phyloP scores from a whole-genome alignment of 2,888 invertebrate species.

The Blera fallax region DNA sequence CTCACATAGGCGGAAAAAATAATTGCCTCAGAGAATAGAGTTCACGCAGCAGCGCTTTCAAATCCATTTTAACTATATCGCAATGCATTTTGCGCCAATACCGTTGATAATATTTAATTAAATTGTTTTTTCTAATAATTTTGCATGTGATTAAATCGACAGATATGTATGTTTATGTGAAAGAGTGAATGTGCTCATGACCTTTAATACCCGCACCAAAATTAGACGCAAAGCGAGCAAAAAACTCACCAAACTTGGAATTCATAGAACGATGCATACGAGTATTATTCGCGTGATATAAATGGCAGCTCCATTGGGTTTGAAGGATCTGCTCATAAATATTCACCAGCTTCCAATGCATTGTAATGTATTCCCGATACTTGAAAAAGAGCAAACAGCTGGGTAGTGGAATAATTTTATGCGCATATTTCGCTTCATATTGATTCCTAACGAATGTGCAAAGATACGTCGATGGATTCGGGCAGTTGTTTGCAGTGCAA shows the following conservation, averaged over 20 bases:
- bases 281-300: not conserved
- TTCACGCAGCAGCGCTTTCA: not conserved
- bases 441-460: constrained; percentile 4
- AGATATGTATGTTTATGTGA: too few species aligned
- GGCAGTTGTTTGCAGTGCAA: not conserved
- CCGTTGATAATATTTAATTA: not conserved
- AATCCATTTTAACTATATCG: not conserved
- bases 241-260: too few species aligned
- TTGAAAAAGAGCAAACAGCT: constrained; percentile 20
- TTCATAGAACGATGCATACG: not conserved
- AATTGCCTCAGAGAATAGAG: not conserved
- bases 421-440: constrained; percentile 30
- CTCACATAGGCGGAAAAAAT: not conserved
- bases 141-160: not conserved
- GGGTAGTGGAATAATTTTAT: constrained; percentile 27
- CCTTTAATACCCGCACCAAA: too few species aligned
- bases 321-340: constrained; percentile 18
- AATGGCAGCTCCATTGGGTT: constrained; percentile 1
- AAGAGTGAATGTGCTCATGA: too few species aligned
- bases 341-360: not conserved
- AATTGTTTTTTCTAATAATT: not conserved
- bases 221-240: too few species aligned
- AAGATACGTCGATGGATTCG: too few species aligned
- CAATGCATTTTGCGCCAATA: not conserved
- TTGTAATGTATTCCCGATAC: constrained; percentile 6